Evolutionary conservation across 2,888 invertebrate genomes (phyloP), one percentile per base, ranked within the genome.

Genomic region (Tridacna gigas): DNA sequence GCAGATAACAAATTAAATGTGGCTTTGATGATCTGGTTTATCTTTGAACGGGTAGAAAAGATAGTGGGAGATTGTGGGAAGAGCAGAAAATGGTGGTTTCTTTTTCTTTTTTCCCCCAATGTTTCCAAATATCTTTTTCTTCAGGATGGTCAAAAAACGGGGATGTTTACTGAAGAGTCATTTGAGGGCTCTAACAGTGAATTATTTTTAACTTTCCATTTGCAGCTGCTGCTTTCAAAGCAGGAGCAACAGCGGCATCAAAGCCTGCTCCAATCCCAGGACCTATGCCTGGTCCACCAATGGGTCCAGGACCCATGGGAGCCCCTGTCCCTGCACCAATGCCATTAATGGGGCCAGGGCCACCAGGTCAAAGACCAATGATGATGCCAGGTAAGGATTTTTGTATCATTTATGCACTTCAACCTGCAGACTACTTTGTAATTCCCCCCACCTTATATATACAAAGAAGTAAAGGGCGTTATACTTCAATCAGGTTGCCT

Each of bases 201-300:
- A 37, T 37, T 2, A 37, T 37, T 3, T 60, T 60, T 9, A 20
- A 37, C 37, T 37, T 37, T 37, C 87, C 82, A 80, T 69, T 83
- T 89, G 74, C 90, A 95, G 95, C 99, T 78, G 99, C 99, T 13
- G 99, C 99, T 0, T 99, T 98, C 94, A 99, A 99, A 95, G 98
- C 99, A 66, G 99, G 99, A 66, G 88, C 85, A 51, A 80, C 99
- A 66, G 99, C 99, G 61, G 88, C 85, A 56, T 79, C 82, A 4
- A 80, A 79, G 28, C 82, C 79, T 63, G 51, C 80, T 1, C 82
- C 88, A 22, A 85, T 89, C 47, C 86, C 83, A 12, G 90, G 83
- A 37, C 86, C 86, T 12, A 86, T 88, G 67, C 87, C 90, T 73
- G 86, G 89, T 56, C 88, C 89, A 9, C 91, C 88, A 80, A 91